phyloP scores from a whole-genome alignment of 2,113 vertebrate species.

The Hydrolagus affinis region DNA sequence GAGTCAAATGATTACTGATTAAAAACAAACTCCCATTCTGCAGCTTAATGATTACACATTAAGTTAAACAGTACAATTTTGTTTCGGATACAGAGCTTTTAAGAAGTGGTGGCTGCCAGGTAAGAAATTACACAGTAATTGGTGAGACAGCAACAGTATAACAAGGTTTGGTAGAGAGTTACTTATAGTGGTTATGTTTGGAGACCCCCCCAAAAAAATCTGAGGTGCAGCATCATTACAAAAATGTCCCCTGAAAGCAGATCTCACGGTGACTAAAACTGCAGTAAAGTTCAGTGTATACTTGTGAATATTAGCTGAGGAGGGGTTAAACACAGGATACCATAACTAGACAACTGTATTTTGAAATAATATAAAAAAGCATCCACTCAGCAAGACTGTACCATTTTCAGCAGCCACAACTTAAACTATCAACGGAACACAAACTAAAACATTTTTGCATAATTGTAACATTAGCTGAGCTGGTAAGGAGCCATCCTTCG shows the following conservation, averaged over 20 bases:
- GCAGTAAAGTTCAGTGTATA: neutral
- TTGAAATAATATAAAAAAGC: neutral
- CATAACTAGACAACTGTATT: neutral
- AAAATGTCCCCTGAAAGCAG: neutral
- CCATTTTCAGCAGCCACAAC: neutral
- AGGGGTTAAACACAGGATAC: neutral
- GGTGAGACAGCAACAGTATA: conserved; percentile 37
- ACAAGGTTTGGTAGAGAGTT: neutral
- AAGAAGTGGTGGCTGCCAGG: neutral
- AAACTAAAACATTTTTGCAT: neutral
- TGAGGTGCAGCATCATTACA: neutral
- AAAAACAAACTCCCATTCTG: neutral
- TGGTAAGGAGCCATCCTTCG: neutral
- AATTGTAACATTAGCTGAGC: conserved; percentile 12
- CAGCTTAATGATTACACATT: conserved; percentile 4
- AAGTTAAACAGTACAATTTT: neutral
- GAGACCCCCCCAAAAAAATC: neutral
- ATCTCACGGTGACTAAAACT: neutral
- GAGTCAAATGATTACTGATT: neutral
- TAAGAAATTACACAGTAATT: conserved; percentile 52
- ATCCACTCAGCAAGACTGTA: conserved; percentile 3
- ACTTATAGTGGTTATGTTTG: neutral
- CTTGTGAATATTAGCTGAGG: neutral
- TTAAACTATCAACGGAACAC: neutral
- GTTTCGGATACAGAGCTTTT: conserved; percentile 17